phyloP scores from a whole-genome alignment of 2,797 vertebrate species.

The Falco naumanni region DNA sequence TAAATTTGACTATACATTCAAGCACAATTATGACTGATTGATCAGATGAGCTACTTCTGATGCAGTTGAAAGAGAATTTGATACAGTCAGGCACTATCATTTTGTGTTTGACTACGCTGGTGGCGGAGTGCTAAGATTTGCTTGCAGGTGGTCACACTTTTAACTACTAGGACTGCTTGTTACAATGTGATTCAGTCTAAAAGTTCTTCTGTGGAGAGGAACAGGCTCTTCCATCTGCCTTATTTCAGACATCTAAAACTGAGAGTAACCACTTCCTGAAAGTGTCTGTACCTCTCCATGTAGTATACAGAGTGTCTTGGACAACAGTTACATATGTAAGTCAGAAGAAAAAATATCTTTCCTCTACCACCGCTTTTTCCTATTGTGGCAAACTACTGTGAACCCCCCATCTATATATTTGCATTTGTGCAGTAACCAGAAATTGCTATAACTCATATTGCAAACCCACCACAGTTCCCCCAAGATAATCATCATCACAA shows the following conservation, averaged over 20 bases:
- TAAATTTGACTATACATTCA: not conserved
- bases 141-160: not conserved
- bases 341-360: not conserved
- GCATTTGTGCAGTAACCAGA: not conserved
- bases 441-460: not conserved
- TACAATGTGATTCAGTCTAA: not conserved
- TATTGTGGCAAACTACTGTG: not conserved
- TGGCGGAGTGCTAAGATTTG: not conserved
- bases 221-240: not conserved
- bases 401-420: not conserved
- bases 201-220: not conserved
- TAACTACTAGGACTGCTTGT: not conserved
- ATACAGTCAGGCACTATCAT: not conserved
- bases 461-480: not conserved
- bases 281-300: not conserved
- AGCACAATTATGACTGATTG: not conserved
- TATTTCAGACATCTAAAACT: conserved; percentile 4
- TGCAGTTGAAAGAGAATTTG: not conserved
- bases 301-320: not conserved
- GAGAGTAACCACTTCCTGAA: conserved; percentile 38
- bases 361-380: not conserved
- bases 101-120: not conserved
- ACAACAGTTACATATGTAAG: not conserved
- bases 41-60: not conserved
- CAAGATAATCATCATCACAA: not conserved